Conservation (phyloP, 1,140 invertebrate species). For the Ylistrum balloti region DNA sequence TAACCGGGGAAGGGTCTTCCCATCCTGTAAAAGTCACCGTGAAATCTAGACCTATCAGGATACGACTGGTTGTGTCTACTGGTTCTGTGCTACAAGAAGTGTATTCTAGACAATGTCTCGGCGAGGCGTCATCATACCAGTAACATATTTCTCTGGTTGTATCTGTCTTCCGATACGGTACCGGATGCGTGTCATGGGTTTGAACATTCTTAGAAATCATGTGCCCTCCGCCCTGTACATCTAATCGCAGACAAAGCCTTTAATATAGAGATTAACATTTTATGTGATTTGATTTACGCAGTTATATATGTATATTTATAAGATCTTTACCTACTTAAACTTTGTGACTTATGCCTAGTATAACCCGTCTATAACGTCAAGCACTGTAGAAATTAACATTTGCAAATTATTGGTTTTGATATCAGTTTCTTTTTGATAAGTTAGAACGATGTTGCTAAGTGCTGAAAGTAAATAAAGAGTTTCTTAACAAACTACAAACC, state of each 20-base stretch:
- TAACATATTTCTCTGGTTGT: constrained; percentile 34
- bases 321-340: too few relatives aligned
- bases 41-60: neutral
- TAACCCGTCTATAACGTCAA: too few relatives aligned
- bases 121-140: neutral
- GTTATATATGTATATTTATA: too few relatives aligned
- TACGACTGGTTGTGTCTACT: neutral
- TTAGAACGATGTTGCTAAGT: too few relatives aligned
- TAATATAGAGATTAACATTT: neutral
- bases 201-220: neutral
- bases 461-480: too few relatives aligned
- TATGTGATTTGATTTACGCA: too few relatives aligned
- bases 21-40: constrained; percentile 37
- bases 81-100: neutral
- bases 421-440: too few relatives aligned
- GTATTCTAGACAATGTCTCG: constrained; percentile 45
- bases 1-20: constrained; percentile 44
- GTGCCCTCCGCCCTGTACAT: constrained; percentile 22
- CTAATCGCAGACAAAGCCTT: constrained; percentile 47
- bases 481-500: neutral
- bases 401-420: too few relatives aligned
- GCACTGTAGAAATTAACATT: too few relatives aligned
- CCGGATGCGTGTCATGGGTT: neutral
- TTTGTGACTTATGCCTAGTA: too few relatives aligned
- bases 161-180: neutral